Base-by-base conservation (phyloP, 2,797 vertebrate genomes). In the Phylloscopus collybita region DNA sequence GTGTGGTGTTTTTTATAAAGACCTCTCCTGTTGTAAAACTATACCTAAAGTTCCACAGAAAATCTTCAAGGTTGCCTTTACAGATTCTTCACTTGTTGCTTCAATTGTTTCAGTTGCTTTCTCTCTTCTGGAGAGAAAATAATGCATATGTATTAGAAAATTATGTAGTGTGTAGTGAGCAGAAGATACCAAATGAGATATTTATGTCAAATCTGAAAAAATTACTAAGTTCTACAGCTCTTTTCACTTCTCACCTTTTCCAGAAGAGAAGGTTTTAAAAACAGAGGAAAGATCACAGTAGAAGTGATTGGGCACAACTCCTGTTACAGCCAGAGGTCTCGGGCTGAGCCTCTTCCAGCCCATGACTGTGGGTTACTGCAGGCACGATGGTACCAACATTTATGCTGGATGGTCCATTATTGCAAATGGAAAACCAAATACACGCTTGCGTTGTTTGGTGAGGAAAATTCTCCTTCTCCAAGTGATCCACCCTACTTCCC, bases 331-430 rank as follows among this genome's bases (percentile, higher is more conserved):
- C 51, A 70, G 44, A 51, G 30, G 26, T 62, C 21, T 7, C 1
- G 1, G 21, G 49, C 38, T 59, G 32, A 60, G 13, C 15, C 26
- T 53, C 29, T n/a, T 36, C 30, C 21, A 66, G 32, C 26, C 51
- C 5, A 1, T 3, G 8, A 26, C 4, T 49, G 30, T 8, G 14
- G 10, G 14, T 6, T 50, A 13, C 11, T 47, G 7, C 13, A 71
- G 36, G 64, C 3, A 1, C 1, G 14, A n/a, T 3, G 11, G 16
- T 53, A 84, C 7, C 71, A 70, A 4, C 23, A 23, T 25, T 38
- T 49, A 20, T 5, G 14, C 1, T 71, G 42, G 57, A 40, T 40
- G 16, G 54, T 32, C 38, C 34, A 18, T 34, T 53, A 65, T 3
- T 59, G 42, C 14, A 44, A 72, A 17, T 4, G 7, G 29, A 44